Evolutionary conservation across 1,140 invertebrate species (phyloP).

Genomic region (Ridgeia piscesae): DNA sequence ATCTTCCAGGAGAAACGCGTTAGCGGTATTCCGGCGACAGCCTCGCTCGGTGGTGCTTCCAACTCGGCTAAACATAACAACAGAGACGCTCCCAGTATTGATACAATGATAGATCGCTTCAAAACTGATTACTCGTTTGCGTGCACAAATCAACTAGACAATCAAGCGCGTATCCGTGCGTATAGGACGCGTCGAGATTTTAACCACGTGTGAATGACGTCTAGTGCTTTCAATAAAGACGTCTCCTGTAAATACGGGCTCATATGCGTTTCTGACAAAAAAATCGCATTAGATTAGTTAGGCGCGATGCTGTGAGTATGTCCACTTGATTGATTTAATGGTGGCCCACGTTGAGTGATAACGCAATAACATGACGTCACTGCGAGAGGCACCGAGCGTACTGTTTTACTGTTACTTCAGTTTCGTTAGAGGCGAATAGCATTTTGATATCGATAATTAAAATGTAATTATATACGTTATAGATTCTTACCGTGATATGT

Average conservation of each 20-base stretch:
- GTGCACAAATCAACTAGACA: neutral
- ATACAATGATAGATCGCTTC: neutral
- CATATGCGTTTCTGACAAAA: neutral
- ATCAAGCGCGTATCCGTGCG: neutral
- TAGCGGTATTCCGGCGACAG: too few species aligned
- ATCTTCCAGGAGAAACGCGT: too few species aligned
- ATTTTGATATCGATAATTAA: neutral
- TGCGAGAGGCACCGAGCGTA: neutral
- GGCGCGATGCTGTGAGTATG: neutral
- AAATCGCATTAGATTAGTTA: neutral
- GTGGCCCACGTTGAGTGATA: neutral
- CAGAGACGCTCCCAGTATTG: neutral
- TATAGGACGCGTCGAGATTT: neutral
- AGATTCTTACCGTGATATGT: too few species aligned
- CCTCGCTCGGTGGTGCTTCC: too few species aligned
- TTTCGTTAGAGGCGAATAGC: neutral
- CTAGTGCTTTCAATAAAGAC: neutral
- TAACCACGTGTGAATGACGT: neutral
- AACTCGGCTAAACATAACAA: neutral
- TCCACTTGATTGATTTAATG: neutral
- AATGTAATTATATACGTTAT: neutral
- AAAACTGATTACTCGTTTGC: neutral
- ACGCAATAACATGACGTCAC: neutral
- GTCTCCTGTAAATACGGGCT: neutral
- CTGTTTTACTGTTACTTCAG: neutral